A percentile compares a stretch with the other conserved stretches of the same genome.
Conservation (phyloP, 2,113 vertebrate genomes). For the Myiozetetes cayanensis region DNA sequence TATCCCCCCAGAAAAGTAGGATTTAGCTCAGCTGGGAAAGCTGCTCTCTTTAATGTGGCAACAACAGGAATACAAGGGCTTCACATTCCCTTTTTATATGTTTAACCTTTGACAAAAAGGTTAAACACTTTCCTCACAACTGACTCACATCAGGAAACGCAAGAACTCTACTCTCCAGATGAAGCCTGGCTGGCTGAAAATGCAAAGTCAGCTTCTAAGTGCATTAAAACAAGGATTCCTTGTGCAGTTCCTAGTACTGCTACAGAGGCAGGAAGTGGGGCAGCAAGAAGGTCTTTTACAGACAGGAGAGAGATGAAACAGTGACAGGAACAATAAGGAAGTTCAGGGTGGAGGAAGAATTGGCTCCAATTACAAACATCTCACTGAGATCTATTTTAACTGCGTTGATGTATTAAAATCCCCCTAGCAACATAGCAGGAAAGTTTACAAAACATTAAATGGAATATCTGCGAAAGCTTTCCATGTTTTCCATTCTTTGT, state of each 20-base stretch:
- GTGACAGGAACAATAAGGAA: not conserved
- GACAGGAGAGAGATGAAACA: not conserved
- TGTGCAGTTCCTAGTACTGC: not conserved
- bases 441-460: constrained; percentile 45
- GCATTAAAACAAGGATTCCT: constrained; percentile 39
- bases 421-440: constrained; percentile 2
- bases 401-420: not conserved
- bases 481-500: not conserved
- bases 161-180: constrained; percentile 37
- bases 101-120: constrained; percentile 71
- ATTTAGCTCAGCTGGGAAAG: not conserved
- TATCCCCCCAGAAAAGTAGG: not conserved
- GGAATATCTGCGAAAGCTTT: not conserved
- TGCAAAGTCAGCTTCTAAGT: not conserved
- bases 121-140: constrained; percentile 59
- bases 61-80: constrained; percentile 54
- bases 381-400: constrained; percentile 21
- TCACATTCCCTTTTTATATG: constrained; percentile 58
- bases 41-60: constrained; percentile 23
- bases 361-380: constrained; percentile 9
- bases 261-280: constrained; percentile 24
- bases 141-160: constrained; percentile 63
- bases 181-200: constrained; percentile 41
- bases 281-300: constrained; percentile 20
- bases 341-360: not conserved